These are phyloP conservation scores for Auanema sp. DNA, from an alignment of 2,888 invertebrate species.

Conservation along the genomic window DNA sequence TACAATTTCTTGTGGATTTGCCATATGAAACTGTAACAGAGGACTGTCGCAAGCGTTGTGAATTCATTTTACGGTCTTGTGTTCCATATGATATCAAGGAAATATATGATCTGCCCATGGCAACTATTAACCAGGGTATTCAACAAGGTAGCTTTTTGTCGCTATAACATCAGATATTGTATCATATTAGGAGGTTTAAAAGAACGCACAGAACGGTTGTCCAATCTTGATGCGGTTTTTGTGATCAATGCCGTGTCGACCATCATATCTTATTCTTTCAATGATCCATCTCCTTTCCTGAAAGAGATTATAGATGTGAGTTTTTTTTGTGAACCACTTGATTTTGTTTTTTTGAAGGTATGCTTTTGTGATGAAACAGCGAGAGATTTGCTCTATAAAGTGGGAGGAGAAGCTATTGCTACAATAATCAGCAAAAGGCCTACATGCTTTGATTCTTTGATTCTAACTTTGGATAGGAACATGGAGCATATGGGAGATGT, in stretches of 20 bases:
- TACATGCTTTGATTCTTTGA: slow-evolving; percentile 36
- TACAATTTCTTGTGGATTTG: slow-evolving; percentile 62
- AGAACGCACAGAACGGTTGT: slow-evolving; percentile 21
- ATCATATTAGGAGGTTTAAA: slow-evolving; percentile 15
- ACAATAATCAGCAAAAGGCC: slow-evolving; percentile 49
- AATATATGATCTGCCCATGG: slow-evolving; percentile 30
- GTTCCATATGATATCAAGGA: slow-evolving; percentile 31
- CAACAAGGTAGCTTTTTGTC: not conserved
- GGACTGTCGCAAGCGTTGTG: slow-evolving; percentile 49
- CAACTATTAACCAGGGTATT: slow-evolving; percentile 19
- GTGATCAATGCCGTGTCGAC: slow-evolving; percentile 43
- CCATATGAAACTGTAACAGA: slow-evolving; percentile 58
- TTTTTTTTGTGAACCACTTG: not conserved
- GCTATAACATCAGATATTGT: no score
- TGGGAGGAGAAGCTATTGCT: slow-evolving; percentile 58
- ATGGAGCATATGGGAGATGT: slow-evolving; percentile 53
- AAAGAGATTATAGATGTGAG: slow-evolving; percentile 44
- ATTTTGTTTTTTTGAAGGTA: slow-evolving; percentile 33
- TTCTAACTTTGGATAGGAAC: slow-evolving; percentile 54
- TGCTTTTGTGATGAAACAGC: slow-evolving; percentile 58
- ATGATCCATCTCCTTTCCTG: slow-evolving; percentile 35
- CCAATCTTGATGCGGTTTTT: slow-evolving; percentile 39
- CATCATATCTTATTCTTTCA: slow-evolving; percentile 34
- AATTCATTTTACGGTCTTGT: slow-evolving; percentile 45
- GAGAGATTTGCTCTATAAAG: slow-evolving; percentile 53